Evolutionary conservation across 2,797 vertebrate genomes (phyloP).

Genomic region (Dromococcyx pavoninus): DNA sequence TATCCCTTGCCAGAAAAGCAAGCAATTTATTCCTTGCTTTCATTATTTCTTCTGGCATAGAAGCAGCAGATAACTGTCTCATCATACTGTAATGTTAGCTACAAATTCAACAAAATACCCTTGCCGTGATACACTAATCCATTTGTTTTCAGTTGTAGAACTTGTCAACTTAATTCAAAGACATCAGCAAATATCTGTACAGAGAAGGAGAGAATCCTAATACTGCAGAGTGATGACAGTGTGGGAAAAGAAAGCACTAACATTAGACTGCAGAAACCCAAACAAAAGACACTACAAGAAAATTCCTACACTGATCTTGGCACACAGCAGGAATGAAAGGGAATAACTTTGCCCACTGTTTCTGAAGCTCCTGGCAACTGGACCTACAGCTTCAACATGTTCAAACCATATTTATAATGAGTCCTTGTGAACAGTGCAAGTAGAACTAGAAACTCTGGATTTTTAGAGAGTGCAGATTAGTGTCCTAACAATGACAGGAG

Average conservation of each 20-base stretch:
- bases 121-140: neutral
- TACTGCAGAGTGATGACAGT: neutral
- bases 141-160: neutral
- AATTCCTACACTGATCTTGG: neutral
- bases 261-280: neutral
- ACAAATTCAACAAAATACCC: neutral
- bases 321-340: rapidly evolving
- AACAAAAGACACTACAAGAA: neutral
- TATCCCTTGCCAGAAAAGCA: constrained; percentile 11
- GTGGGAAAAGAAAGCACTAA: neutral
- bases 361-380: neutral
- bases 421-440: neutral
- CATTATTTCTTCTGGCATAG: neutral
- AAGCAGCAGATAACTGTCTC: neutral
- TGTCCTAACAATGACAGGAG: neutral
- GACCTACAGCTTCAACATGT: neutral
- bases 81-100: neutral
- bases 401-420: neutral
- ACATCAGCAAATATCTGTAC: neutral
- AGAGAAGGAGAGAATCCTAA: neutral
- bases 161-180: neutral
- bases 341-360: neutral
- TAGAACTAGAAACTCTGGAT: neutral
- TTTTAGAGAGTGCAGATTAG: neutral
- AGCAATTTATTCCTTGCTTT: neutral